Evolutionary conservation across 1,140 invertebrate species (phyloP).

Genomic region (Psilanteris sp.): DNA sequence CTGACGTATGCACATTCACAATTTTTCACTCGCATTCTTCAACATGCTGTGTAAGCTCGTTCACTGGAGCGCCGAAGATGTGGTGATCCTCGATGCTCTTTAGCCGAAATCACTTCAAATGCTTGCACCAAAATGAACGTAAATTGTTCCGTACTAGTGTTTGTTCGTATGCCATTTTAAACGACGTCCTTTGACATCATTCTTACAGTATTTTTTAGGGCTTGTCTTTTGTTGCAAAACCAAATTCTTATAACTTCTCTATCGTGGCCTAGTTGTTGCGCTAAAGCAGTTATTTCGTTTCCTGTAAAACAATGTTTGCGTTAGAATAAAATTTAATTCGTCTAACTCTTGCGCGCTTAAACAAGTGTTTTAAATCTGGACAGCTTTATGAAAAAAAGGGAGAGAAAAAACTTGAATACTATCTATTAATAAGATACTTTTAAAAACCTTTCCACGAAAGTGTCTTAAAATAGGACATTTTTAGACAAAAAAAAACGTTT

Average conservation of each 20-base stretch:
- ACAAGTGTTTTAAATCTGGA: no score
- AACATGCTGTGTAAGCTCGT: constrained; percentile 60
- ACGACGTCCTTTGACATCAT: constrained; percentile 92
- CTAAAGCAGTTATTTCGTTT: constrained; percentile 96
- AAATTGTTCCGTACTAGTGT: constrained; percentile 13
- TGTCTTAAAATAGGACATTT: no score
- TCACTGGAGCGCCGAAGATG: constrained; percentile 40
- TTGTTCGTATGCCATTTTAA: constrained; percentile 21
- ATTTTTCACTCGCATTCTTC: constrained; percentile 39
- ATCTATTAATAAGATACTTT: no score
- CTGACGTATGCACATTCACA: constrained; percentile 60
- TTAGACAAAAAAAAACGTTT: no score
- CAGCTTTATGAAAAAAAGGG: no score
- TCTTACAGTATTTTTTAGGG: constrained; percentile 95
- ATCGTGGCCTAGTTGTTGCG: constrained; percentile 97
- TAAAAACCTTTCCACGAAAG: no score
- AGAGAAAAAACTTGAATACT: no score
- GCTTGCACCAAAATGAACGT: constrained; percentile 46
- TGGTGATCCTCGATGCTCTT: constrained; percentile 5
- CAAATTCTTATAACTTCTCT: constrained; percentile 98
- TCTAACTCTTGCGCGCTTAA: no score
- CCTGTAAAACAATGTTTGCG: constrained; percentile 87
- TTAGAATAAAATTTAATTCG: no score
- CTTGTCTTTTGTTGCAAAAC: constrained; percentile 99
- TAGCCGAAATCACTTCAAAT: constrained; percentile 35